Percentiles rank a stretch among this genome's conserved stretches.
phyloP scores from a whole-genome alignment of 2,888 invertebrate species.

The Erpobdella octoculata region DNA sequence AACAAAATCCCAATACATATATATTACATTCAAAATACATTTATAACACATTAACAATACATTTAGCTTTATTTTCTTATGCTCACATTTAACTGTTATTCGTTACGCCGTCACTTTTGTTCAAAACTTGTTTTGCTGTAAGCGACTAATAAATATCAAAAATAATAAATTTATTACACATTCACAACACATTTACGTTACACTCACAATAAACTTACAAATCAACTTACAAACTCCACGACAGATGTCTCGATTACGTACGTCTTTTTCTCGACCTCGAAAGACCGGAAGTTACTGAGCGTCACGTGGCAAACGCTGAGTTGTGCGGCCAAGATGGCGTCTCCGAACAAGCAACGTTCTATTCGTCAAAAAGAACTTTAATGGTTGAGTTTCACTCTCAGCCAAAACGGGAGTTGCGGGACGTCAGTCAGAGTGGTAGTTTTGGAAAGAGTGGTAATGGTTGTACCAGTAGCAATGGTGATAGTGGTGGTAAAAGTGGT shows the following conservation, averaged over 20 bases:
- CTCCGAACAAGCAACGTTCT: background rate
- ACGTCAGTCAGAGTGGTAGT: background rate
- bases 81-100: too few species aligned
- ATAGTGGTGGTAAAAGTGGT: background rate
- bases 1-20: too few species aligned
- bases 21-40: too few species aligned
- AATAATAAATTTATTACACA: too few species aligned
- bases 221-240: too few species aligned
- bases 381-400: background rate
- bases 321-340: slow-evolving; percentile 4
- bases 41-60: too few species aligned
- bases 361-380: background rate
- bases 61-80: too few species aligned
- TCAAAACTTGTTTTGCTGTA: too few species aligned
- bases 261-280: slow-evolving; percentile 24
- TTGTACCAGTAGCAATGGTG: background rate
- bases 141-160: too few species aligned
- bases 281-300: slow-evolving; percentile 20
- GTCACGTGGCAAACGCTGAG: background rate
- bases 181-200: too few species aligned
- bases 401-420: background rate
- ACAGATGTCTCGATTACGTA: slow-evolving; percentile 17
- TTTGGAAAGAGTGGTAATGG: background rate
- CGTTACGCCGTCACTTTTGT: too few species aligned
- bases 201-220: background rate